Conservation (phyloP, 1,140 invertebrate genomes). For the Globodera rostochiensis region DNA sequence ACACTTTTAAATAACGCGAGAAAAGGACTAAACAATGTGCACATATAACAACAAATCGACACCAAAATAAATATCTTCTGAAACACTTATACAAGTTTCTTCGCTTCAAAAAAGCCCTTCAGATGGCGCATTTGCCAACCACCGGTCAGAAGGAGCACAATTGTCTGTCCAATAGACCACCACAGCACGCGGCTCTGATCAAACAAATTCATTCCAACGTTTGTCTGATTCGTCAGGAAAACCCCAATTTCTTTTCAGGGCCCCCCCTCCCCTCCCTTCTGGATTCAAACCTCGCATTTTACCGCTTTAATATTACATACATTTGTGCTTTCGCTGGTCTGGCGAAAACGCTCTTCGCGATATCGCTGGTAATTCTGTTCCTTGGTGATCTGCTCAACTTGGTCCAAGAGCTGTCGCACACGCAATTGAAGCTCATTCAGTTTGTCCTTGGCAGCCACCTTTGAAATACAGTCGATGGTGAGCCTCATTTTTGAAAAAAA, state of each 20-base stretch:
- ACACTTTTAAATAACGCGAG: too few species aligned
- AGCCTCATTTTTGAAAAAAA: background rate
- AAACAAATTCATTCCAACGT: too few species aligned
- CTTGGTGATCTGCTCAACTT: conserved; percentile 98
- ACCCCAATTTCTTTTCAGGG: too few species aligned
- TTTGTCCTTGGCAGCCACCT: conserved; percentile 96
- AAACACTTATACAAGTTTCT: conserved; percentile 86
- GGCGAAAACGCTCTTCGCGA: conserved; percentile 93
- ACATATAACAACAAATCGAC: conserved; percentile 10
- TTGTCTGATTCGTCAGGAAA: too few species aligned
- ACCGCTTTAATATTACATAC: background rate
- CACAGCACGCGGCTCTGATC: conserved; percentile 77
- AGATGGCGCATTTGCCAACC: conserved; percentile 99
- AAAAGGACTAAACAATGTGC: background rate
- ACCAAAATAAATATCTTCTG: conserved; percentile 1
- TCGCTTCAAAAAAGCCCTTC: conserved; percentile 99
- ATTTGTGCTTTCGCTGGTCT: conserved; percentile 96
- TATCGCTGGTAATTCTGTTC: conserved; percentile 99
- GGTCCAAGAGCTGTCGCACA: conserved; percentile 90
- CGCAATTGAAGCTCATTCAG: conserved; percentile 90
- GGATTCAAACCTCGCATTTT: too few species aligned
- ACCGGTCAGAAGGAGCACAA: conserved; percentile 86
- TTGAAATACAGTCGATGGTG: too few species aligned
- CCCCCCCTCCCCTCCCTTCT: too few species aligned
- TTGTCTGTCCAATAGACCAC: conserved; percentile 93